Evolutionary conservation across 1,140 invertebrate species (phyloP), one percentile per base, ranked within the genome.

Genomic region (Teleopsis dalmanni): DNA sequence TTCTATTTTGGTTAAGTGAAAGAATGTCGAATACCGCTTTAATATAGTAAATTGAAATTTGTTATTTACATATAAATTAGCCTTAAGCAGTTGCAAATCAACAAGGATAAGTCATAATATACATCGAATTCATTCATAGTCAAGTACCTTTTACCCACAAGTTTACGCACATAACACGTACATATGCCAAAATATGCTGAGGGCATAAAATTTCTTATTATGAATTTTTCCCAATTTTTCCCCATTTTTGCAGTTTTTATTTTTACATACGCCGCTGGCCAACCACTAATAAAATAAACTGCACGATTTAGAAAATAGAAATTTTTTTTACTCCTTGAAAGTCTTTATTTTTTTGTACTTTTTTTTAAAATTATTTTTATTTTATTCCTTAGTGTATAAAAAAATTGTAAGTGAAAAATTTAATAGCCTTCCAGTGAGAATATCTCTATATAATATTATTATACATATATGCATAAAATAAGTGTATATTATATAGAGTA

Each of bases 21-120:
- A n/a, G n/a, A n/a, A n/a, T n/a, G n/a, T n/a, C n/a, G n/a, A n/a
- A n/a, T n/a, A n/a, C n/a, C n/a, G n/a, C n/a, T n/a, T n/a, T n/a
- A n/a, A n/a, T n/a, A n/a, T n/a, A n/a, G n/a, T n/a, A n/a, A 43
- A 29, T 43, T 43, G 41, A 43, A 43, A 43, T 29, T 43, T 31
- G 31, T 43, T 43, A 43, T 43, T 43, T 43, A 43, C 41, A 43
- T 43, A 31, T 31, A 43, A 43, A 43, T 43, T 23, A 43, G 41
- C 41, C 41, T 31, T 43, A 7, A 31, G 41, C 41, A 43, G 27
- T 19, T 13, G 40, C 23, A 43, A 40, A 42, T 13, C n/a, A n/a
- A n/a, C n/a, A n/a, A n/a, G n/a, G n/a, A n/a, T n/a, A n/a, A n/a
- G n/a, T n/a, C n/a, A n/a, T n/a, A n/a, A n/a, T n/a, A n/a, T n/a